phyloP scores from a whole-genome alignment of 2,113 vertebrate genomes.

The cattle (Bos taurus) region DNA sequence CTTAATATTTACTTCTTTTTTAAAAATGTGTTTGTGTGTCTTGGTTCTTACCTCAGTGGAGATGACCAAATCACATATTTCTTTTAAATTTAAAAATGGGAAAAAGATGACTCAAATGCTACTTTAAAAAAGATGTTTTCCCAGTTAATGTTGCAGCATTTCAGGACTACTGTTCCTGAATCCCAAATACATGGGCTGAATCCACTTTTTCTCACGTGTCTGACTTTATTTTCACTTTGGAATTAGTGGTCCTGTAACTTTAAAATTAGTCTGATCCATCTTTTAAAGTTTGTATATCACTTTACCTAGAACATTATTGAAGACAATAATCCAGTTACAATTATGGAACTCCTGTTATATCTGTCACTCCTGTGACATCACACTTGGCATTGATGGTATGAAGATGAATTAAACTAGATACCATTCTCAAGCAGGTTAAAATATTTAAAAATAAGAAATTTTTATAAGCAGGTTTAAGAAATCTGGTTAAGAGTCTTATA shows the following conservation, averaged over 20 bases:
- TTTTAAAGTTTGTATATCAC: not conserved
- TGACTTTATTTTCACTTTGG: conserved; percentile 14
- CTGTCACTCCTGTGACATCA: not conserved
- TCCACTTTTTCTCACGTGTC: not conserved
- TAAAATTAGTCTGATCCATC: not conserved
- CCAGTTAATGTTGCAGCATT: not conserved
- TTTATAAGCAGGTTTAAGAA: not conserved
- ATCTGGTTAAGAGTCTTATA: not conserved
- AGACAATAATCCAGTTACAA: not conserved
- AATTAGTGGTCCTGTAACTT: not conserved
- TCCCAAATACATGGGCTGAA: not conserved
- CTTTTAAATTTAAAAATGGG: conserved; percentile 7
- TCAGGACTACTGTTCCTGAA: not conserved
- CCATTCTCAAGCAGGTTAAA: conserved; percentile 19
- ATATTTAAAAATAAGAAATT: conserved; percentile 12
- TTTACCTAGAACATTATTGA: not conserved
- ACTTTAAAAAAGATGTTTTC: not conserved
- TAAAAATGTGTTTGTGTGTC: not conserved
- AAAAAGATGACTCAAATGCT: not conserved
- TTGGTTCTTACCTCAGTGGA: not conserved
- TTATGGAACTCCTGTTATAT: not conserved
- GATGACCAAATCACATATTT: not conserved
- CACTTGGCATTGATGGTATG: not conserved
- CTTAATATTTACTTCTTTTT: conserved; percentile 11
- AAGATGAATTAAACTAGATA: not conserved